Conservation (phyloP, 64 coral and sea anemone genomes). For the Montipora capricornis region DNA sequence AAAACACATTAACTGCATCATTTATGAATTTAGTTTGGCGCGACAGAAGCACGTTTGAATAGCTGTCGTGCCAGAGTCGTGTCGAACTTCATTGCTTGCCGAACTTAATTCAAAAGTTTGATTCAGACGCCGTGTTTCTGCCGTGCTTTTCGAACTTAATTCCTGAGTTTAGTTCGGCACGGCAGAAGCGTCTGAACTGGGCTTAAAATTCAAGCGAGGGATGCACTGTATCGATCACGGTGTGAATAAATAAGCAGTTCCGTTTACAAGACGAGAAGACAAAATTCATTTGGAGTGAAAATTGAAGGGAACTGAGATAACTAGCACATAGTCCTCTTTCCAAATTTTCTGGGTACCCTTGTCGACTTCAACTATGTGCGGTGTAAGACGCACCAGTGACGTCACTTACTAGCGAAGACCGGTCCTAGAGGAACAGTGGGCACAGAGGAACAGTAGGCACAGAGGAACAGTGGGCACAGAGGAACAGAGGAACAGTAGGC, state of each 20-base stretch:
- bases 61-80: conserved; percentile 4
- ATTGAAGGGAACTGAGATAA: conserved; percentile 1
- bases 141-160: conserved; percentile 33
- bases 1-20: conserved; percentile 18
- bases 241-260: background rate
- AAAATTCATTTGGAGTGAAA: conserved; percentile 15
- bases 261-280: conserved; percentile 8
- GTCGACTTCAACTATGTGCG: conserved; percentile 13
- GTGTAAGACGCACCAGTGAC: too few relatives aligned
- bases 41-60: background rate
- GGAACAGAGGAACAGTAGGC: too few relatives aligned
- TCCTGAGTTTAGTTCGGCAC: conserved; percentile 7
- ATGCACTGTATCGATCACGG: background rate
- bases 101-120: conserved; percentile 11
- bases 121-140: conserved; percentile 34
- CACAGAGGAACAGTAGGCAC: too few relatives aligned
- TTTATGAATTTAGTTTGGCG: too few relatives aligned
- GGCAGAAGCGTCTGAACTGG: conserved; percentile 43
- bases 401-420: too few relatives aligned
- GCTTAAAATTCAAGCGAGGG: background rate
- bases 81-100: conserved; percentile 8
- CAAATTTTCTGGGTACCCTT: conserved; percentile 22
- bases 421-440: too few relatives aligned
- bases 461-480: too few relatives aligned
- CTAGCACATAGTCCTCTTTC: conserved; percentile 12